These are phyloP conservation scores for Aphis craccivora DNA, from an alignment of 1,140 invertebrate species.

Conservation along the genomic window DNA sequence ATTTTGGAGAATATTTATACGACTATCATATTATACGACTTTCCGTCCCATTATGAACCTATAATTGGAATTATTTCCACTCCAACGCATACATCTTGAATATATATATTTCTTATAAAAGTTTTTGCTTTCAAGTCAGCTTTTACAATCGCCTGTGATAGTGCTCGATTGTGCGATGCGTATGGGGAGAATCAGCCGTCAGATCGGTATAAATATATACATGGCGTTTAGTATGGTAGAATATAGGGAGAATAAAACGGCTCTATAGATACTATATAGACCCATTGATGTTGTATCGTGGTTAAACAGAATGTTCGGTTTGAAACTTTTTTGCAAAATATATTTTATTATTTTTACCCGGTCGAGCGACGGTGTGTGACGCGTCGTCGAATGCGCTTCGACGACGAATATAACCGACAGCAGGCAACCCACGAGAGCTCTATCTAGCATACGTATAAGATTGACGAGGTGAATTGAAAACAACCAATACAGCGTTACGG, in stretches of 20 bases:
- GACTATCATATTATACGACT: neutral
- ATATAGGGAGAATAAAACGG: neutral
- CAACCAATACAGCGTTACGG: neutral
- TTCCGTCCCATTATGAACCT: conserved; percentile 15
- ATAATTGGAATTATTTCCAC: conserved; percentile 33
- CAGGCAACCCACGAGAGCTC: neutral
- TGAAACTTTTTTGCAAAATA: neutral
- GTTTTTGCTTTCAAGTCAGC: neutral
- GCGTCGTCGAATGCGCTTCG: neutral
- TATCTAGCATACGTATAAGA: neutral
- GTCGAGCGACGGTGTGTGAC: neutral
- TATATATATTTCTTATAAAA: neutral
- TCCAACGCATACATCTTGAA: neutral
- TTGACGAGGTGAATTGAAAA: neutral
- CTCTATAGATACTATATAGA: neutral
- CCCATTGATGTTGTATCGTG: neutral
- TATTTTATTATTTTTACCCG: neutral
- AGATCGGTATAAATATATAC: neutral
- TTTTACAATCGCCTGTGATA: neutral
- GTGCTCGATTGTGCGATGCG: neutral
- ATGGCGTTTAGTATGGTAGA: neutral
- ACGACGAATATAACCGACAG: neutral
- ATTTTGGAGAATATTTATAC: neutral
- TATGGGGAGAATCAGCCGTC: neutral
- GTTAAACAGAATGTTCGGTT: neutral